These are phyloP conservation scores for Agriopis leucophaearia DNA, from an alignment of 2,888 invertebrate genomes.

Conservation along the genomic window DNA sequence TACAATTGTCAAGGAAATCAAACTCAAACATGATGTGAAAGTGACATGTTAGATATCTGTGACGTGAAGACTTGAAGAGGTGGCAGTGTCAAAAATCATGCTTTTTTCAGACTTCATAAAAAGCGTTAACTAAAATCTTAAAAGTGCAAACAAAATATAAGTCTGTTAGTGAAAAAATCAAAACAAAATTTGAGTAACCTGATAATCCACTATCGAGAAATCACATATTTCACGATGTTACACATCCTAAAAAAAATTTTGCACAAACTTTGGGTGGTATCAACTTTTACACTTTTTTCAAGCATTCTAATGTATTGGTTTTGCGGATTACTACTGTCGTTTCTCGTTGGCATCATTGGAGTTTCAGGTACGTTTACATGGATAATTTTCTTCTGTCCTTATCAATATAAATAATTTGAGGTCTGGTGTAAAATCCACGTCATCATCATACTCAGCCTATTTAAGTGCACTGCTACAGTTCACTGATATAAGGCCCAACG, in stretches of 20 bases:
- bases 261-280: constrained; percentile 92
- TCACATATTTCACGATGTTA: constrained; percentile 59
- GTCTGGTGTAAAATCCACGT: neutral
- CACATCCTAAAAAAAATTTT: constrained; percentile 83
- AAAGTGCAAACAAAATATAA: too few species aligned
- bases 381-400: neutral
- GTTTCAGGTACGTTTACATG: constrained; percentile 87
- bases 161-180: too few species aligned
- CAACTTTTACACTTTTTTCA: constrained; percentile 90
- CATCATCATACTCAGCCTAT: neutral
- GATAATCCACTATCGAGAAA: neutral
- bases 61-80: too few species aligned
- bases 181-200: too few species aligned
- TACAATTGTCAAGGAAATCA: too few species aligned
- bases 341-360: constrained; percentile 89
- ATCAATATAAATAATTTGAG: neutral
- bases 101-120: too few species aligned
- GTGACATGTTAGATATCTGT: too few species aligned
- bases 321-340: constrained; percentile 92
- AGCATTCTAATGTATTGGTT: constrained; percentile 94
- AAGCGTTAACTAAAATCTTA: too few species aligned
- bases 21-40: too few species aligned
- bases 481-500: neutral
- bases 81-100: too few species aligned
- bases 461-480: too few species aligned